Conservation (phyloP, 2,888 invertebrate species). For the Ectemnius continuus region DNA sequence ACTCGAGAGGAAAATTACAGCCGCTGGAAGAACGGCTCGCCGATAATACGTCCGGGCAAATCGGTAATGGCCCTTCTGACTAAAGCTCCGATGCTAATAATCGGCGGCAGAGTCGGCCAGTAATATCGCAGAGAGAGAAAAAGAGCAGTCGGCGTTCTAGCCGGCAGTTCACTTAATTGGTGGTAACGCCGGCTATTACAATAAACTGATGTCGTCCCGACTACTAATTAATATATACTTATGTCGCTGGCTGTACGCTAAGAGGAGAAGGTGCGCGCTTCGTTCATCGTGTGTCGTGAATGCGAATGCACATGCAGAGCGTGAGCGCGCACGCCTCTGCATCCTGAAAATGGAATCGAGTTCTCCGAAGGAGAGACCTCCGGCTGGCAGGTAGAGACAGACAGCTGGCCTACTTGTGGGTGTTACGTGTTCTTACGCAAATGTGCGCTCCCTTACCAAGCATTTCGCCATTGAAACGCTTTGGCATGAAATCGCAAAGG, state of each 20-base stretch:
- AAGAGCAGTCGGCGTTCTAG: not conserved
- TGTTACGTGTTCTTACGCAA: slow-evolving; percentile 8
- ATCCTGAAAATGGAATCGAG: slow-evolving; percentile 56
- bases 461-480: not conserved
- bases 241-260: not conserved
- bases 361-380: slow-evolving; percentile 47
- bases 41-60: not conserved
- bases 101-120: not conserved
- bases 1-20: not conserved
- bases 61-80: not conserved
- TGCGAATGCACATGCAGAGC: not conserved
- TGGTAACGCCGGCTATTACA: not conserved
- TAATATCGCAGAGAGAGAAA: not conserved
- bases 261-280: not conserved
- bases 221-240: not conserved
- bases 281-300: not conserved
- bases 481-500: not conserved
- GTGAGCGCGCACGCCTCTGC: slow-evolving; percentile 34
- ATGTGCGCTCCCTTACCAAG: not conserved
- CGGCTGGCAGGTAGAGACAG: slow-evolving; percentile 46
- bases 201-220: too few relatives aligned
- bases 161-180: not conserved
- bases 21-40: not conserved
- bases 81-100: not conserved
- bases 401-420: slow-evolving; percentile 13